Percentiles rank a stretch among this genome's conserved stretches.
phyloP scores from a whole-genome alignment of 1,140 invertebrate species.

The Artemia franciscana region DNA sequence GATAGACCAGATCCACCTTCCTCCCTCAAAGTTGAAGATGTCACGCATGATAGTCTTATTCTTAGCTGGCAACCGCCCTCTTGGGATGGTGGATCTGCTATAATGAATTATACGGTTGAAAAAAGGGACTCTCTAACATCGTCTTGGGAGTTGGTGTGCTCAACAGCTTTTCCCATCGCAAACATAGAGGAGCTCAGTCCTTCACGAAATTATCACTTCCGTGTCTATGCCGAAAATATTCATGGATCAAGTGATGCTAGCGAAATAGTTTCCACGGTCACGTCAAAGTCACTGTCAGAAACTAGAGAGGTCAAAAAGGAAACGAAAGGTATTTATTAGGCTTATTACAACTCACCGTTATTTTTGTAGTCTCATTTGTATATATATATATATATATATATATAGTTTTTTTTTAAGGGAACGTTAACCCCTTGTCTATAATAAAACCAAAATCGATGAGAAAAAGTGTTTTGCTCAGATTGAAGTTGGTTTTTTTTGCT shows the following conservation, averaged over 20 bases:
- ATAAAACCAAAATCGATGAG: too few species aligned
- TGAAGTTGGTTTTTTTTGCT: too few species aligned
- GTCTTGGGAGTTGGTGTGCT: constrained; percentile 84
- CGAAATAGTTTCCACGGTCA: constrained; percentile 50
- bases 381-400: too few species aligned
- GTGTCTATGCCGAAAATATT: constrained; percentile 70
- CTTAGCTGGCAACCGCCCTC: constrained; percentile 61
- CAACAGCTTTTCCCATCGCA: constrained; percentile 73
- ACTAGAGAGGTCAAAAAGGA: constrained; percentile 51
- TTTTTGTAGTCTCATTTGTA: too few species aligned
- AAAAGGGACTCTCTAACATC: constrained; percentile 75
- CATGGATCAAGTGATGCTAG: constrained; percentile 84
- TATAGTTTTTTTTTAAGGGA: too few species aligned
- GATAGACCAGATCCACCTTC: constrained; percentile 88
- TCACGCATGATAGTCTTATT: constrained; percentile 54
- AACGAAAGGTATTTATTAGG: constrained; percentile 31
- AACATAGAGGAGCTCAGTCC: constrained; percentile 60
- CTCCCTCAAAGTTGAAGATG: constrained; percentile 61
- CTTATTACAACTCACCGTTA: too few species aligned
- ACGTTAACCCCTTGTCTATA: too few species aligned
- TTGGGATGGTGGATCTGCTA: constrained; percentile 80
- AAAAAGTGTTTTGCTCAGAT: too few species aligned
- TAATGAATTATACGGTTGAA: constrained; percentile 84
- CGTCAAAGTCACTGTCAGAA: constrained; percentile 53
- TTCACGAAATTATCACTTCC: constrained; percentile 86